Percentiles rank a stretch among this genome's conserved stretches.
phyloP scores from a whole-genome alignment of 2,113 vertebrate genomes.

The Lagopus muta region DNA sequence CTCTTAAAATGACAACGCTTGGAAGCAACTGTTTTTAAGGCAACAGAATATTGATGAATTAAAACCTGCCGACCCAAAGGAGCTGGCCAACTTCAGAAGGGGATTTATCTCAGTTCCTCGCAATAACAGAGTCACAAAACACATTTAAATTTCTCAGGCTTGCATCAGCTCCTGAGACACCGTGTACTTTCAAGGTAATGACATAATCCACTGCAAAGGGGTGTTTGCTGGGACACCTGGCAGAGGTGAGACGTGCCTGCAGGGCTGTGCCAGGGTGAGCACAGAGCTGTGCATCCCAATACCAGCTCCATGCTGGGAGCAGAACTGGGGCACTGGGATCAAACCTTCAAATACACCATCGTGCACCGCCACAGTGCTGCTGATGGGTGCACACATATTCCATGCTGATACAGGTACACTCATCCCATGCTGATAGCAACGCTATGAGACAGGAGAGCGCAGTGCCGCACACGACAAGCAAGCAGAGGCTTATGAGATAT shows the following conservation, averaged over 20 bases:
- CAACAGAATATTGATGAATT: slow-evolving; percentile 17
- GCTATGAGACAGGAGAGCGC: not conserved
- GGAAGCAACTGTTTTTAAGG: slow-evolving; percentile 50
- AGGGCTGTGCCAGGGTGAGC: not conserved
- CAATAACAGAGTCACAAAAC: not conserved
- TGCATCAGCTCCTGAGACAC: not conserved
- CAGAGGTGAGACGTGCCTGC: not conserved
- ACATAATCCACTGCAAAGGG: not conserved
- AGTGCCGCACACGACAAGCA: fast-evolving
- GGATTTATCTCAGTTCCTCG: slow-evolving; percentile 17
- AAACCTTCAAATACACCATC: fast-evolving
- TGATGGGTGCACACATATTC: not conserved
- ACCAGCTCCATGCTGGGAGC: not conserved
- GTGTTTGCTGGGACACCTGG: not conserved
- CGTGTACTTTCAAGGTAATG: not conserved
- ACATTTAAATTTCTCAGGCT: slow-evolving; percentile 8
- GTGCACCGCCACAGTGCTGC: fast-evolving
- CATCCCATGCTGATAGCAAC: not conserved
- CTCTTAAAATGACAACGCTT: slow-evolving; percentile 57
- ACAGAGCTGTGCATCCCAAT: not conserved
- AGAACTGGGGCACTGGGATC: not conserved
- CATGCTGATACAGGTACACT: not conserved
- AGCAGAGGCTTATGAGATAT: fast-evolving
- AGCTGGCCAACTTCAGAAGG: not conserved
- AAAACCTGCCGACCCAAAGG: slow-evolving; percentile 1